Evolutionary conservation across 2,888 invertebrate species (phyloP).

Genomic region (Cantharis lateralis): DNA sequence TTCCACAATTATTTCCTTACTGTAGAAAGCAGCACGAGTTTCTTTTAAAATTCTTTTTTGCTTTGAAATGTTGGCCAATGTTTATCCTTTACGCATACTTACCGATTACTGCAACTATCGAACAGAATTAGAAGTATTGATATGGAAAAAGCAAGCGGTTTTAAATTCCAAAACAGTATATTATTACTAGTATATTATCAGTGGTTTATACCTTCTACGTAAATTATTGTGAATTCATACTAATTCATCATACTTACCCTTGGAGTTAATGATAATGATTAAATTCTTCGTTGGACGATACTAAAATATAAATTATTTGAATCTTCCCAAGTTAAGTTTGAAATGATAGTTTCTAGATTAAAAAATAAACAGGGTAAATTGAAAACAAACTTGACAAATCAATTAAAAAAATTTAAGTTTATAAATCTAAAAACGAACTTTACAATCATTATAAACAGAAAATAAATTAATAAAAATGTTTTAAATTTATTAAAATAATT

Average conservation of each 20-base stretch:
- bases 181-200: too few species aligned
- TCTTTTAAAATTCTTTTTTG: too few species aligned
- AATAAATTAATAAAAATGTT: constrained; percentile 1
- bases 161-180: too few species aligned
- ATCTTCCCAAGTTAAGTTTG: background rate
- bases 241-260: background rate
- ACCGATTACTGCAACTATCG: too few species aligned
- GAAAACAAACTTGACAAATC: background rate
- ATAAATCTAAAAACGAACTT: background rate
- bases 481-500: background rate
- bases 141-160: too few species aligned
- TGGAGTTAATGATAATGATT: background rate
- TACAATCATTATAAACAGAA: background rate
- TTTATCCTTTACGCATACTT: too few species aligned
- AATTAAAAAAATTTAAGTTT: background rate
- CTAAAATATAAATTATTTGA: background rate
- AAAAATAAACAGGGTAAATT: background rate
- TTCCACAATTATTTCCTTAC: too few species aligned
- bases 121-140: too few species aligned
- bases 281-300: background rate
- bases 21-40: too few species aligned
- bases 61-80: too few species aligned
- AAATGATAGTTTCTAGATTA: background rate
- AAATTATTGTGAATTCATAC: background rate
- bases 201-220: background rate